Base-by-base conservation (phyloP, 2,113 vertebrate genomes). In the Chionis minor region DNA sequence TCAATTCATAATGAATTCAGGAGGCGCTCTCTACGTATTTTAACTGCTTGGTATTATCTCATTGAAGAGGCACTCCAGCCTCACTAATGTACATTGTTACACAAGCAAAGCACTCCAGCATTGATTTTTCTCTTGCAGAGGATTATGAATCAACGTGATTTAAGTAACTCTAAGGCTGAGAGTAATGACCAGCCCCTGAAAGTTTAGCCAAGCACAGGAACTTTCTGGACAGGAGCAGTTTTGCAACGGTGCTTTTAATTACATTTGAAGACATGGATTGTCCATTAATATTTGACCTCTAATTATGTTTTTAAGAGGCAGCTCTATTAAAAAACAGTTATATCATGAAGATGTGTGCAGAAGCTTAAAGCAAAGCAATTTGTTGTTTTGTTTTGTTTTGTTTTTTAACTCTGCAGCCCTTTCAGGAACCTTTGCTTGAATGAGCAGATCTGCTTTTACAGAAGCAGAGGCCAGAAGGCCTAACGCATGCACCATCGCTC, bases 91-190 rank as follows among this genome's bases (percentile, higher is more conserved):
- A 27, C 4, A 0, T 42, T 80, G 63, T 92, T 93, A 93, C 67
- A 92, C 58, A 88, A 83, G 85, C 55, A 88, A 58, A 90, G 71
- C 81, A 71, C 82, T 96, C 38, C 71, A 71, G 47, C 59, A 96
- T 96, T 86, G 96, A 95, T 96, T 96, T 92, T 96, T 88, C 67
- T 94, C 71, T 81, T 66, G 32, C 54, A 74, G 30, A 90, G 74
- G 82, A 83, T 73, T 88, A 90, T 86, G 75, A 88, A 94, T 88
- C 79, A 58, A 77, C 0, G 0, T 88, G 72, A 93, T 92, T 96
- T 88, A 96, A 93, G 47, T 52, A 90, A 86, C 35, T 35, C 35
- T 56, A 49, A 33, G 27, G 47, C 49, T 47, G 15, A 86, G 71
- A 90, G 55, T 73, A 86, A 92, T 67, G 85, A 77, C 42, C 71